Evolutionary conservation across 2,888 invertebrate genomes (phyloP).

Genomic region (Heliconius aoede): DNA sequence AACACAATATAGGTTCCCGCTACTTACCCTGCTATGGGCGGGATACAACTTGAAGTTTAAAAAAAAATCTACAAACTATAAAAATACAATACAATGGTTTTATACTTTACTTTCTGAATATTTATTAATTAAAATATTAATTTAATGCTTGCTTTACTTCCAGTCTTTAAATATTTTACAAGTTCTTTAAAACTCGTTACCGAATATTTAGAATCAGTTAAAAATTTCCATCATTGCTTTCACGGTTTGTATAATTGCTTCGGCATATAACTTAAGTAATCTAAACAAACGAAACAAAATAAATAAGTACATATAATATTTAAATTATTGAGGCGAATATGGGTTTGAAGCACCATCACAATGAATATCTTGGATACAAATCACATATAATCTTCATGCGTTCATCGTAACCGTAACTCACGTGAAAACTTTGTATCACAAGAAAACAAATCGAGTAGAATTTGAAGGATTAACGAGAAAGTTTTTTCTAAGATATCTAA

Average conservation of each 20-base stretch:
- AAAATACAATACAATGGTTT: too few relatives aligned
- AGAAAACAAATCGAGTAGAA: constrained; percentile 72
- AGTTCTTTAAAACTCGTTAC: constrained; percentile 30
- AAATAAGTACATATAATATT: not conserved
- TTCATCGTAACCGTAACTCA: constrained; percentile 5
- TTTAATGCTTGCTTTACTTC: constrained; percentile 12
- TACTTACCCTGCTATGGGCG: too few relatives aligned
- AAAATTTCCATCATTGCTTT: constrained; percentile 25
- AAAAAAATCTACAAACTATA: too few relatives aligned
- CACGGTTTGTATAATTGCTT: not conserved
- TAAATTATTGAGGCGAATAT: too few relatives aligned
- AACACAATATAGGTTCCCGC: too few relatives aligned
- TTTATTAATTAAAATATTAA: not conserved
- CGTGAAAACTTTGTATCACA: constrained; percentile 57
- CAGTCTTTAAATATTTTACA: constrained; percentile 26
- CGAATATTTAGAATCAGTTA: constrained; percentile 20
- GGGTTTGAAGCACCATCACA: too few relatives aligned
- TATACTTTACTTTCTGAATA: not conserved
- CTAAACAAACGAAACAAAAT: not conserved
- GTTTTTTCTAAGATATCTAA: constrained; percentile 71
- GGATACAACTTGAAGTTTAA: too few relatives aligned
- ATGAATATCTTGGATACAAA: too few relatives aligned
- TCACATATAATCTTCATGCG: too few relatives aligned
- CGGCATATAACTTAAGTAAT: too few relatives aligned
- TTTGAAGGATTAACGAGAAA: constrained; percentile 72